Evolutionary conservation across 2,888 invertebrate genomes (phyloP), one percentile per base, ranked within the genome.

Genomic region (Apamea sordens): DNA sequence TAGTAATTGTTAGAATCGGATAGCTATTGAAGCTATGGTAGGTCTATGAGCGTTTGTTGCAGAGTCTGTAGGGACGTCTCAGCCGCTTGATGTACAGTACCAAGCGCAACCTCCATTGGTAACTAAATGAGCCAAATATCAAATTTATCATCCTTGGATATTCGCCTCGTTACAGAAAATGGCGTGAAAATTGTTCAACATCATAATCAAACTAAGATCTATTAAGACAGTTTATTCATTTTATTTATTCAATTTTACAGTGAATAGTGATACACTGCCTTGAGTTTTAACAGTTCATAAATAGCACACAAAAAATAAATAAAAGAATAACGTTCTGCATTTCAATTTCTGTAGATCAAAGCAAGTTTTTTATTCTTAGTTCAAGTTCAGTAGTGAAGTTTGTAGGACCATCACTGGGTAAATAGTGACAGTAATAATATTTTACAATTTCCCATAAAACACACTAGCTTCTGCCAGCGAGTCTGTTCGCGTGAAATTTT

Each of bases 261-360:
- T 50, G 36, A 36, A 18, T 53, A 56, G 8, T 24, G 53, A 8
- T 53, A 71, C 13, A 53, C 28, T 71, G 36, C 24, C 50, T 71
- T 28, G 15, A 41, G 21, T 75, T n/a, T 50, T 68, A n/a, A 32
- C 59, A 69, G 32, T 50, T 69, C 32, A 44, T 50, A 80, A 80
- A 63, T 70, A 63, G 61, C n/a, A 10, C 32, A 53, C 10, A 21
- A 41, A 32, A 24, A 61, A 61, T 32, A 80, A 80, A 53, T 76
- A 77, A 78, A 76, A 28, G 5, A 78, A 28, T 24, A 2, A 41
- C 5, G 8, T n/a, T 47, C 47, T 59, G 47, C 24, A 41, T 61
- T 79, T 78, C 6, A 56, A 56, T 36, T 50, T 28, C 18, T 4
- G 7, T 24, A 41, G 28, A 67, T 47, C 56, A 53, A 64, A 59